These are phyloP conservation scores for Danio jaintianensis DNA, from an alignment of 2,797 vertebrate species.

Conservation along the genomic window DNA sequence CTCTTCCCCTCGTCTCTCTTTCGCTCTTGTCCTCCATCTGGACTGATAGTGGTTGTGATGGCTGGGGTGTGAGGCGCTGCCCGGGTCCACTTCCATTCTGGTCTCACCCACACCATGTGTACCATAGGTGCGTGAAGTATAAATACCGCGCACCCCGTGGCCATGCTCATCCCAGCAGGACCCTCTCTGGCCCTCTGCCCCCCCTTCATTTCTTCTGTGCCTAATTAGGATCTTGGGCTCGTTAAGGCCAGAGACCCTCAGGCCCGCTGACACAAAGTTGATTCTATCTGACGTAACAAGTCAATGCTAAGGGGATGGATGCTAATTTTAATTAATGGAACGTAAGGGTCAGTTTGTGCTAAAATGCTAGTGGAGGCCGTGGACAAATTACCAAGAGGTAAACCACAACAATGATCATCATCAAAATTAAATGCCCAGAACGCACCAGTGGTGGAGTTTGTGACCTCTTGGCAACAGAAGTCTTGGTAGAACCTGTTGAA, in stretches of 20 bases:
- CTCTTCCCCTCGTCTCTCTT: conserved; percentile 15
- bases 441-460: not conserved
- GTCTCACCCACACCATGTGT: conserved; percentile 65
- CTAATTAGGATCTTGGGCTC: conserved; percentile 84
- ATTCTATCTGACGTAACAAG: conserved; percentile 85
- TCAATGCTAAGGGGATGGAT: conserved; percentile 82
- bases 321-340: conserved; percentile 87
- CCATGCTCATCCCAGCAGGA: conserved; percentile 75
- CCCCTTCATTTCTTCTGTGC: conserved; percentile 63
- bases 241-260: conserved; percentile 74
- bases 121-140: conserved; percentile 76
- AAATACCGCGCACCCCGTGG: conserved; percentile 68
- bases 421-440: conserved; percentile 33
- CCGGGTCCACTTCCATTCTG: conserved; percentile 61
- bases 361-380: conserved; percentile 63
- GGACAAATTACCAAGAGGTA: conserved; percentile 58
- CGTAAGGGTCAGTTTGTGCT: conserved; percentile 78
- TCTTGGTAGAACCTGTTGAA: conserved; percentile 39
- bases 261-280: conserved; percentile 77
- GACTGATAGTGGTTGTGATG: conserved; percentile 64
- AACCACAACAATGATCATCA: conserved; percentile 34
- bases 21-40: conserved; percentile 28
- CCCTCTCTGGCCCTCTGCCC: conserved; percentile 59
- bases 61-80: conserved; percentile 58
- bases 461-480: conserved; percentile 7